Conservation (phyloP, 2,113 vertebrate genomes). For the Arizona elegans region DNA sequence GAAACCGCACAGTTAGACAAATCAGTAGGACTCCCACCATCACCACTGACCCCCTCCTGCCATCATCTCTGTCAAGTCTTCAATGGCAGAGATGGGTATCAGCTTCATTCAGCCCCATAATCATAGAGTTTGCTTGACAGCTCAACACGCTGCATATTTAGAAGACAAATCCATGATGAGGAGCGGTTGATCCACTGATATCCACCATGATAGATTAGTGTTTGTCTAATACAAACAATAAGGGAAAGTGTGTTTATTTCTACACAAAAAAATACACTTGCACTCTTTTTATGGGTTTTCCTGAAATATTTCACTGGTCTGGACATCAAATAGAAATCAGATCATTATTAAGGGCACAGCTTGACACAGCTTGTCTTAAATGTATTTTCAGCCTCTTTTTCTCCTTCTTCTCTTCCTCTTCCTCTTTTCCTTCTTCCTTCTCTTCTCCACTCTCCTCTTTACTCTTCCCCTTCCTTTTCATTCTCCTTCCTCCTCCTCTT, state of each 20-base stretch:
- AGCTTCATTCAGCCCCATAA: neutral
- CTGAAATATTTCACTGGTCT: neutral
- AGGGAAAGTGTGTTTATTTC: neutral
- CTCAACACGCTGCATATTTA: neutral
- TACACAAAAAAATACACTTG: neutral
- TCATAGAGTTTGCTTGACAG: neutral
- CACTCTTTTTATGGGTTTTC: neutral
- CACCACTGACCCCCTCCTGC: neutral
- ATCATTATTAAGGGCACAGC: neutral
- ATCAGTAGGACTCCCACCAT: neutral
- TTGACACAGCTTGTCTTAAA: neutral
- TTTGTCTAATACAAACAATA: neutral
- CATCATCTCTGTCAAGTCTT: neutral
- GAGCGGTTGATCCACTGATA: neutral
- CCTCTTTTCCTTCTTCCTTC: too few relatives aligned
- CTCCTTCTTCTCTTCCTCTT: neutral
- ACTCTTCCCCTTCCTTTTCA: neutral
- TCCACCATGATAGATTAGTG: neutral
- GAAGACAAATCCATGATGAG: neutral
- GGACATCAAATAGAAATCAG: neutral
- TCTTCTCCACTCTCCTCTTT: neutral
- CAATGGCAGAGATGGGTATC: neutral
- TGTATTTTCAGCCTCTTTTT: neutral
- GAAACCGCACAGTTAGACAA: neutral
- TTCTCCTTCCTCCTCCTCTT: neutral